phyloP scores from a whole-genome alignment of 2,113 vertebrate genomes.

The Kryptolebias marmoratus region DNA sequence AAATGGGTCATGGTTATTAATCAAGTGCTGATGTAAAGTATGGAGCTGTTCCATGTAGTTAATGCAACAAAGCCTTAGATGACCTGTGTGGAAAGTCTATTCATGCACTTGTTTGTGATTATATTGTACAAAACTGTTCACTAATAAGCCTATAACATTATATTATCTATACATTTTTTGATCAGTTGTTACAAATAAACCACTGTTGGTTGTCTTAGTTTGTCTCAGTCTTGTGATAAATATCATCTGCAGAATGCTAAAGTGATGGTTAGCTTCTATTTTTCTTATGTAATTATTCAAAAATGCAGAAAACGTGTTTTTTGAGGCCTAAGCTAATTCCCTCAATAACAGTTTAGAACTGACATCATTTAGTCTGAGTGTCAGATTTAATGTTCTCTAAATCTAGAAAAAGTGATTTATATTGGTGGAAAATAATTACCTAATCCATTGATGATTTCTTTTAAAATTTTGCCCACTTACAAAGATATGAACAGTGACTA shows the following conservation, averaged over 20 bases:
- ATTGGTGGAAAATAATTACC: too few relatives aligned
- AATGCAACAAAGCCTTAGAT: slow-evolving; percentile 54
- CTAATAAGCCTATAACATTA: slow-evolving; percentile 24
- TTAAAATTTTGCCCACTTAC: too few relatives aligned
- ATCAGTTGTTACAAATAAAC: slow-evolving; percentile 59
- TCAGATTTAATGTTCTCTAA: too few relatives aligned
- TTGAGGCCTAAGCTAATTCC: neutral
- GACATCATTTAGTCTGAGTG: too few relatives aligned
- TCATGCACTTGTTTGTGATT: slow-evolving; percentile 39
- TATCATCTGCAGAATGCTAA: neutral
- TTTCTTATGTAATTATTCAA: neutral
- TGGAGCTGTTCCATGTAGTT: slow-evolving; percentile 55
- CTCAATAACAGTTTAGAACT: neutral
- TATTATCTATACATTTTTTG: slow-evolving; percentile 24
- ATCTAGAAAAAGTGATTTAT: too few relatives aligned
- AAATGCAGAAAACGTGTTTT: neutral
- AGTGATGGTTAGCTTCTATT: neutral
- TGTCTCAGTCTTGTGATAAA: slow-evolving; percentile 4
- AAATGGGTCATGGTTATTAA: slow-evolving; percentile 53
- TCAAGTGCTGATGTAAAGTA: slow-evolving; percentile 49
- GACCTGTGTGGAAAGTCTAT: slow-evolving; percentile 13
- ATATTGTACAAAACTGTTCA: slow-evolving; percentile 25
- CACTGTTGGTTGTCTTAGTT: slow-evolving; percentile 11
- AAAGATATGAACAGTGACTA: too few relatives aligned
- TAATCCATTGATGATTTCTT: too few relatives aligned